These are phyloP conservation scores for Chelon auratus DNA, from an alignment of 2,797 vertebrate genomes.

Conservation along the genomic window DNA sequence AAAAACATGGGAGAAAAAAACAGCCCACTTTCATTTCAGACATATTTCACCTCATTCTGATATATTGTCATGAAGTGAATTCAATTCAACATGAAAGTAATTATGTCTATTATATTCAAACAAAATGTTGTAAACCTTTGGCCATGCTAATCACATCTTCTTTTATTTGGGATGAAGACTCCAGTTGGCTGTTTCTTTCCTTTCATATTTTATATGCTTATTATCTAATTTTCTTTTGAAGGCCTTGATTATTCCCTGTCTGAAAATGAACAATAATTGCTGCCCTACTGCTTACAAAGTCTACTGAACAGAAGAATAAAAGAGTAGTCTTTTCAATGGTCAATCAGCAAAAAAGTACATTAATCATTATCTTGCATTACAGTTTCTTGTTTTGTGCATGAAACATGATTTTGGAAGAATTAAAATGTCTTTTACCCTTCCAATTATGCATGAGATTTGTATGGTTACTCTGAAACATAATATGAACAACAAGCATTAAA, in stretches of 20 bases:
- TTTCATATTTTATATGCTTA: slow-evolving; percentile 85
- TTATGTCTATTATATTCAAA: slow-evolving; percentile 87
- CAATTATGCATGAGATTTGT: slow-evolving; percentile 66
- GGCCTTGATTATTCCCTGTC: slow-evolving; percentile 81
- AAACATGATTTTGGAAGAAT: slow-evolving; percentile 67
- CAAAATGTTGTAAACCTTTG: slow-evolving; percentile 86
- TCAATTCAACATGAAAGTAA: slow-evolving; percentile 82
- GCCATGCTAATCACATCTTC: slow-evolving; percentile 83
- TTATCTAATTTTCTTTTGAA: slow-evolving; percentile 86
- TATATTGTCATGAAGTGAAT: slow-evolving; percentile 82
- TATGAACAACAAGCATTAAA: slow-evolving; percentile 80
- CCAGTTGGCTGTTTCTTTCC: slow-evolving; percentile 78
- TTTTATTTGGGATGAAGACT: slow-evolving; percentile 82
- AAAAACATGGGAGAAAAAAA: slow-evolving; percentile 56
- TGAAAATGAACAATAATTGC: slow-evolving; percentile 87
- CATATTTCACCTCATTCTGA: slow-evolving; percentile 82
- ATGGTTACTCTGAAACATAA: slow-evolving; percentile 70
- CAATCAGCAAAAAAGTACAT: slow-evolving; percentile 84
- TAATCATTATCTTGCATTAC: slow-evolving; percentile 79
- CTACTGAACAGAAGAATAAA: slow-evolving; percentile 69
- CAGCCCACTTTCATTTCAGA: slow-evolving; percentile 73
- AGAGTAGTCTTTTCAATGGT: slow-evolving; percentile 78
- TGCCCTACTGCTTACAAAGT: slow-evolving; percentile 83
- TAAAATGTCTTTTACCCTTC: slow-evolving; percentile 75
- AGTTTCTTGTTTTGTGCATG: slow-evolving; percentile 73